These are phyloP conservation scores for Eidolon helvum DNA, from an alignment of 2,113 vertebrate genomes.

Conservation along the genomic window DNA sequence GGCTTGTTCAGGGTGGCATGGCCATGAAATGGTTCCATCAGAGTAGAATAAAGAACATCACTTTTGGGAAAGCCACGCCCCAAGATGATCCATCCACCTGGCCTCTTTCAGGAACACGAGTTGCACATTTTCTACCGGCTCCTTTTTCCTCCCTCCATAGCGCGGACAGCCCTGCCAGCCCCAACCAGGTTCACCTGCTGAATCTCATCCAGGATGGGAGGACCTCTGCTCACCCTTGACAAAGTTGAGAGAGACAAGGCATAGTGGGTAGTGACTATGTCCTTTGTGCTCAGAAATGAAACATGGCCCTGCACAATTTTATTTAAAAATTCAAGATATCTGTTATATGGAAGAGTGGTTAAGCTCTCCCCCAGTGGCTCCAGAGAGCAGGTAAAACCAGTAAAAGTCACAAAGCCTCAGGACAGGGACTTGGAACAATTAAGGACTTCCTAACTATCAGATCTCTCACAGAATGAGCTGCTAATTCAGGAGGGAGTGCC, in stretches of 20 bases:
- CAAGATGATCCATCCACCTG: neutral
- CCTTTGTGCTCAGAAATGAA: neutral
- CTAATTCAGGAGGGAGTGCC: neutral
- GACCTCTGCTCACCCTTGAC: neutral
- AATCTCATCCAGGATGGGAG: neutral
- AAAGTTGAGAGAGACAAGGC: neutral
- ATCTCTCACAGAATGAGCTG: neutral
- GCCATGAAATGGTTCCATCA: neutral
- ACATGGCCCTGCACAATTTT: neutral
- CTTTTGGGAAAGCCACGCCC: neutral
- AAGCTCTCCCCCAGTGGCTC: neutral
- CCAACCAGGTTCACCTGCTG: neutral
- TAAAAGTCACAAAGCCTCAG: neutral
- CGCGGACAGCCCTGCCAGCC: neutral
- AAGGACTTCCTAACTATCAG: neutral
- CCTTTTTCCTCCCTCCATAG: neutral
- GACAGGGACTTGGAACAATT: neutral
- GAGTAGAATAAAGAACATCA: neutral
- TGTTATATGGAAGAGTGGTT: neutral
- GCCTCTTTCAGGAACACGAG: neutral
- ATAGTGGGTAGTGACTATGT: neutral
- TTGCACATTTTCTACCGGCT: neutral
- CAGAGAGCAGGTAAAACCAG: neutral
- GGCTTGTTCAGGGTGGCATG: too few species aligned
- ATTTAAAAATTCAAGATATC: neutral